These are phyloP conservation scores for Hirtodrosophila histrioides DNA, from an alignment of 2,888 invertebrate genomes.

Conservation along the genomic window DNA sequence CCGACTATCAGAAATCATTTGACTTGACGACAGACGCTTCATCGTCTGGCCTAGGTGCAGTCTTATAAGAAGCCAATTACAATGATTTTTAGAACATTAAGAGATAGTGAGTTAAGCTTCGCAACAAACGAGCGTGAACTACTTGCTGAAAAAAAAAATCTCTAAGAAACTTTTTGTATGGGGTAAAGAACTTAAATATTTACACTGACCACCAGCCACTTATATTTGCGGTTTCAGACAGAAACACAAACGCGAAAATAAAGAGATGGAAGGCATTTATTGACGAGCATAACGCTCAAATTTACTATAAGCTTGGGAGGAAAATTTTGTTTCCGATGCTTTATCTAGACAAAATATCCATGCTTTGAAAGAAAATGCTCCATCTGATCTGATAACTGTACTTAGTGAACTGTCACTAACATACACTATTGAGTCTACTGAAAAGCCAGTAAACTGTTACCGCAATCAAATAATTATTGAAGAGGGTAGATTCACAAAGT, in stretches of 20 bases:
- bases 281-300: conserved; percentile 4
- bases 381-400: neutral
- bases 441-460: conserved; percentile 8
- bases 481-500: neutral
- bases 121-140: no score
- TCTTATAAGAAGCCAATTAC: no score
- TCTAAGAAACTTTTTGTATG: no score
- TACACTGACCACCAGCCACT: conserved; percentile 1
- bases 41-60: no score
- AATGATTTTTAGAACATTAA: no score
- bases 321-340: conserved; percentile 11
- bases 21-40: no score
- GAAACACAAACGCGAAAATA: conserved; percentile 9
- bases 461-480: conserved; percentile 17
- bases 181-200: neutral
- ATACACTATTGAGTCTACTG: conserved; percentile 1
- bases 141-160: no score
- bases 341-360: conserved; percentile 2
- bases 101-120: no score
- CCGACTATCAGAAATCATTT: no score
- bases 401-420: conserved; percentile 6
- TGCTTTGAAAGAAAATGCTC: neutral
- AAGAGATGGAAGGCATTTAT: neutral
- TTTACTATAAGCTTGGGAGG: conserved; percentile 11
- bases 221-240: conserved; percentile 2